Percentiles rank a stretch among this genome's conserved stretches.
Conservation (phyloP, 1,140 invertebrate species). For the Listronotus oregonensis region DNA sequence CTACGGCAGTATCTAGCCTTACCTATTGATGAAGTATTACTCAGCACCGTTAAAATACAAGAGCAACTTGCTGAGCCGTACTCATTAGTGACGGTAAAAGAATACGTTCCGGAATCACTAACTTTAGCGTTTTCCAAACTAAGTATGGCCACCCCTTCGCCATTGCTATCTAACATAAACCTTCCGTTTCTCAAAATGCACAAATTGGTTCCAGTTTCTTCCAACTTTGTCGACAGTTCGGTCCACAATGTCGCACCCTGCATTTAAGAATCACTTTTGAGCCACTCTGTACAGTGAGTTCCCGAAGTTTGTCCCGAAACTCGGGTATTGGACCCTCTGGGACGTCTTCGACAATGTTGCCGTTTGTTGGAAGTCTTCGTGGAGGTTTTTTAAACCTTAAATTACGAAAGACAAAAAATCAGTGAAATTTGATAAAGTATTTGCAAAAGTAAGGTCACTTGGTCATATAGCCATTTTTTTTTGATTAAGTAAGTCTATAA, state of each 20-base stretch:
- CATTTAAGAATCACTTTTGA: conserved; percentile 49
- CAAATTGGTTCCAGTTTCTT: conserved; percentile 62
- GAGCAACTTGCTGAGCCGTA: conserved; percentile 64
- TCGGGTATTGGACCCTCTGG: conserved; percentile 47
- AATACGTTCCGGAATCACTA: conserved; percentile 67
- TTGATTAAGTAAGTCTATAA: too few species aligned
- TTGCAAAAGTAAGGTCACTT: too few species aligned
- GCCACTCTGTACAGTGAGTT: conserved; percentile 45
- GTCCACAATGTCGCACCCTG: conserved; percentile 44
- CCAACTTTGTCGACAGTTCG: conserved; percentile 59
- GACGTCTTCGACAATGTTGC: conserved; percentile 45
- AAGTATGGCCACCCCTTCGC: conserved; percentile 60
- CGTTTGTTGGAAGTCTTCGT: conserved; percentile 56
- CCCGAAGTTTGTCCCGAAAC: conserved; percentile 49
- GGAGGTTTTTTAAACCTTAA: conserved; percentile 38
- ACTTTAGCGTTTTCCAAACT: conserved; percentile 61
- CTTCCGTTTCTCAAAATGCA: conserved; percentile 60
- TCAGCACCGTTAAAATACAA: conserved; percentile 58
- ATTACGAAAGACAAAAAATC: background rate
- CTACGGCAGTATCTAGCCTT: too few species aligned
- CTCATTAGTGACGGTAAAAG: conserved; percentile 66
- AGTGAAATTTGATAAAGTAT: too few species aligned
- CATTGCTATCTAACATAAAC: conserved; percentile 56
- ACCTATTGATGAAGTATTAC: conserved; percentile 51
- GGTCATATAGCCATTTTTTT: too few species aligned